Base-by-base conservation (phyloP, 2,888 invertebrate species). In the Tenodera sinensis region DNA sequence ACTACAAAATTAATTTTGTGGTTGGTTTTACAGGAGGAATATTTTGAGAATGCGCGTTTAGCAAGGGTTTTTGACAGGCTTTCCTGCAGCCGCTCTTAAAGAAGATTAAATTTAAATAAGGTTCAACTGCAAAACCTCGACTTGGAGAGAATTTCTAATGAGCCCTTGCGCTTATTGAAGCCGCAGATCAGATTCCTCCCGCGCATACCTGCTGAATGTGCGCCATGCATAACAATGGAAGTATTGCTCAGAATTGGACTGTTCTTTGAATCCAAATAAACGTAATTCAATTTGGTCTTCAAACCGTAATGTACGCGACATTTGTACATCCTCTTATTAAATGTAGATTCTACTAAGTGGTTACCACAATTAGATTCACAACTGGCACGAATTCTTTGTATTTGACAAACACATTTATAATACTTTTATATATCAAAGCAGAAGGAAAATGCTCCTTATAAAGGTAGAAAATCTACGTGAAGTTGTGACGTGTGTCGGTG, bases 101-200 rank as follows among this genome's bases (percentile, higher is more conserved):
- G 87, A 87, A 87, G 87, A 87, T 87, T 87, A 87, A 87, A 87
- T 87, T 87, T 87, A 87, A 87, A 87, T 87, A 87, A 87, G 87
- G 83, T 87, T 87, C 42, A 42, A 34, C 34, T 87, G 82, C 54
- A 30, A n/a, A 30, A 27, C 28, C 81, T n/a, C 82, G 82, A 12
- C 83, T 30, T 27, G 87, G 27, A 27, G 87, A 87, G 87, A 87
- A 87, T 87, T 87, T 82, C 42, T 87, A 87, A 87, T 87, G 82
- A 87, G 87, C 83, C 42, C 27, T 87, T 15, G 54, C 54, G 82
- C 20, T 82, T 83, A 87, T 87, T 87, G 87, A 87, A 42, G 54
- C 82, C 27, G 81, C 81, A n/a, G 34, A 83, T 83, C 87, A 34
- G 87, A 83, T 87, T 83, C 87, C 34, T 82, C 20, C 54, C 54